phyloP scores from a whole-genome alignment of 2,113 vertebrate species.

The Pteropus alecto region DNA sequence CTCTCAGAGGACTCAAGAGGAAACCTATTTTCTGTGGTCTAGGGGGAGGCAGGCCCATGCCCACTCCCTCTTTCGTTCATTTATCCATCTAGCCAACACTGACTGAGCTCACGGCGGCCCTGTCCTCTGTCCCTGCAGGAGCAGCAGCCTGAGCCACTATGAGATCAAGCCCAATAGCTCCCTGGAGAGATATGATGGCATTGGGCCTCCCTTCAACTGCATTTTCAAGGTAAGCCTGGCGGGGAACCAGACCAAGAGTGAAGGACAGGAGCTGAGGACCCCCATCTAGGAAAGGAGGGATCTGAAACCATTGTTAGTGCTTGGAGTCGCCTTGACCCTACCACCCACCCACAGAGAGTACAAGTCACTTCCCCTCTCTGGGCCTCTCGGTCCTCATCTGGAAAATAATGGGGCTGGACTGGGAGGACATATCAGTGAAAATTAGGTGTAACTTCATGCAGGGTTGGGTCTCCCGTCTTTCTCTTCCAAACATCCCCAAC shows the following conservation, averaged over 20 bases:
- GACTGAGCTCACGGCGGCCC: accelerated
- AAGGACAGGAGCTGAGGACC: background rate
- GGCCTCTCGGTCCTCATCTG: background rate
- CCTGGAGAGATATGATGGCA: slow-evolving; percentile 77
- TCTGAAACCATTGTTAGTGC: background rate
- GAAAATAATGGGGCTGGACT: background rate
- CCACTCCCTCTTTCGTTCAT: accelerated
- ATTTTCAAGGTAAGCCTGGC: slow-evolving; percentile 83
- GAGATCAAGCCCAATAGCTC: slow-evolving; percentile 87
- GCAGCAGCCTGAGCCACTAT: slow-evolving; percentile 87
- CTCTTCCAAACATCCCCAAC: too few relatives aligned
- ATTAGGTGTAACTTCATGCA: background rate
- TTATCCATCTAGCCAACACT: background rate
- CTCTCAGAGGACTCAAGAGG: accelerated
- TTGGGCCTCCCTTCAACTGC: slow-evolving; percentile 85
- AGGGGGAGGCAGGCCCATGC: background rate
- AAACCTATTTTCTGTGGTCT: background rate
- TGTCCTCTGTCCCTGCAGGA: slow-evolving; percentile 78
- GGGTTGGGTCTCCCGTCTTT: background rate
- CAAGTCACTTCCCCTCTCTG: background rate
- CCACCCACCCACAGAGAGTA: background rate
- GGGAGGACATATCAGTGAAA: background rate
- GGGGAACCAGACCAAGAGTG: background rate
- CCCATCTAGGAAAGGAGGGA: background rate
- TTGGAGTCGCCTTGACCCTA: background rate